A percentile compares a stretch with the other conserved stretches of the same genome.
Evolutionary conservation across 2,113 vertebrate genomes (phyloP).

Genomic region (Theropithecus gelada): DNA sequence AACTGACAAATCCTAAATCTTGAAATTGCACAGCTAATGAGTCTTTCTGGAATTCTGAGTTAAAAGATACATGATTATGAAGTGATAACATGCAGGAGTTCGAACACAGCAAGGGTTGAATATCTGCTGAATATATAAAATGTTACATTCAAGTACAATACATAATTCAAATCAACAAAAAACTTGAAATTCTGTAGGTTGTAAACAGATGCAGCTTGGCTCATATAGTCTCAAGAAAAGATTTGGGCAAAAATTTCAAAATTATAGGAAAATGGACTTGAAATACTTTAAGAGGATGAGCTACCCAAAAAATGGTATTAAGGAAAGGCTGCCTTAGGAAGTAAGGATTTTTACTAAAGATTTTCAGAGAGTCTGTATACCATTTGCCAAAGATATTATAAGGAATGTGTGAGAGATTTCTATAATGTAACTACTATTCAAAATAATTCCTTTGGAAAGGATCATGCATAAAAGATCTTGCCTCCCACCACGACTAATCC

Average conservation of each 20-base stretch:
- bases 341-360: constrained; percentile 9
- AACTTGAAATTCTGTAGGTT: neutral
- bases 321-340: neutral
- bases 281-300: constrained; percentile 41
- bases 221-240: neutral
- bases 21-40: neutral
- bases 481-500: neutral
- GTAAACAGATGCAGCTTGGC: neutral
- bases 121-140: neutral
- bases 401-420: constrained; percentile 24
- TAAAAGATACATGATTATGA: neutral
- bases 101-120: neutral
- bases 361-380: neutral
- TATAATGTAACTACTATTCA: constrained; percentile 23
- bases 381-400: constrained; percentile 33
- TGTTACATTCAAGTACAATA: neutral
- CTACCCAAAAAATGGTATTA: neutral
- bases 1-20: neutral
- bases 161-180: neutral
- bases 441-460: constrained; percentile 34
- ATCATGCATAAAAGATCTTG: neutral
- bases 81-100: neutral
- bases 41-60: neutral
- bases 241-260: neutral
- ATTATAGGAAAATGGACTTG: neutral